Conservation (phyloP, 2,113 vertebrate species). For the Myiozetetes cayanensis region DNA sequence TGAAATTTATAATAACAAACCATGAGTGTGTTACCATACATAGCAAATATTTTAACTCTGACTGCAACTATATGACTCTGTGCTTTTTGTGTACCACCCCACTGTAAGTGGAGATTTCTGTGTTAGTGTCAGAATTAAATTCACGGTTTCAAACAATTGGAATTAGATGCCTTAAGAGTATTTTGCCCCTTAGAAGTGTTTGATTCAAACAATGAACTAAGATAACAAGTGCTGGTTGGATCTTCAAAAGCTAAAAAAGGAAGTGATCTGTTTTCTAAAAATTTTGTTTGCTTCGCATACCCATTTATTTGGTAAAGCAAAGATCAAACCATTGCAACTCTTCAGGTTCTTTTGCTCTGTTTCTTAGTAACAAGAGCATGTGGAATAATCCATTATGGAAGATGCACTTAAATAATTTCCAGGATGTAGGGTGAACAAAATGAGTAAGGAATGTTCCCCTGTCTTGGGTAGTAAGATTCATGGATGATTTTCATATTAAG, state of each 20-base stretch:
- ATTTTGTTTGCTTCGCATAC: not conserved
- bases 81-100: not conserved
- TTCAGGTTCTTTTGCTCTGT: not conserved
- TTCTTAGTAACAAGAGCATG: not conserved
- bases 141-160: not conserved
- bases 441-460: not conserved
- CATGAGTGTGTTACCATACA: not conserved
- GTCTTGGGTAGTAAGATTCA: not conserved
- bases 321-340: not conserved
- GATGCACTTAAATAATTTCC: not conserved
- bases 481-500: not conserved
- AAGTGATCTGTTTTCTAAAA: not conserved
- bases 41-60: not conserved
- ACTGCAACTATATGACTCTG: fast-evolving
- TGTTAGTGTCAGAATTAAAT: not conserved
- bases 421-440: not conserved
- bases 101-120: not conserved
- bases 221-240: not conserved
- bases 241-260: not conserved
- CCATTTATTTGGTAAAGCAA: not conserved
- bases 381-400: not conserved
- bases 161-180: not conserved
- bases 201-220: not conserved
- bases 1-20: not conserved
- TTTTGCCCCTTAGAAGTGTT: not conserved